phyloP scores from a whole-genome alignment of 2,113 vertebrate genomes.

The Psephotus haematonotus region DNA sequence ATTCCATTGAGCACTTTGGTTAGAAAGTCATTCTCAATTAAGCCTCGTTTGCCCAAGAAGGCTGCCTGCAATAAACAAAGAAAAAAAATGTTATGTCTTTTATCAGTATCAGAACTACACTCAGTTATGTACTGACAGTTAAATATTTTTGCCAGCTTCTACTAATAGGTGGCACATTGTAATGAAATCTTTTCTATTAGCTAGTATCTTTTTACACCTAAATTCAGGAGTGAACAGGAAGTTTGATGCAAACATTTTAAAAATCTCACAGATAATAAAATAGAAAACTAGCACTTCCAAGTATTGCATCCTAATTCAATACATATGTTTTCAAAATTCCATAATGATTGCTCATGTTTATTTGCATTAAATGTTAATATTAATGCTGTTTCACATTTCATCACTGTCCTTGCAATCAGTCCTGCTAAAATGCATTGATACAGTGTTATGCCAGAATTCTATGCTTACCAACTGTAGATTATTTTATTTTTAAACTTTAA shows the following conservation, averaged over 20 bases:
- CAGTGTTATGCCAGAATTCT: background rate
- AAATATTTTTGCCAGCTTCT: background rate
- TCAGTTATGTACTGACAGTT: background rate
- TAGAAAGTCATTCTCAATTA: constrained; percentile 96
- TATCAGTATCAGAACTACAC: background rate
- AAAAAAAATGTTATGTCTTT: constrained; percentile 38
- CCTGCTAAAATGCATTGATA: background rate
- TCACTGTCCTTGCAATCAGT: background rate
- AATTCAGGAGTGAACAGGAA: background rate
- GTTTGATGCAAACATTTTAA: background rate
- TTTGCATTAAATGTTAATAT: background rate
- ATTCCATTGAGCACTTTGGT: constrained; percentile 97
- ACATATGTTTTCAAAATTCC: background rate
- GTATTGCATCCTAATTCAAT: background rate
- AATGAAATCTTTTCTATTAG: background rate
- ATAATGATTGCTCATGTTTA: background rate
- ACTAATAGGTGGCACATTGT: background rate
- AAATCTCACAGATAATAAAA: background rate
- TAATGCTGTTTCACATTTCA: background rate
- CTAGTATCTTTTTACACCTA: background rate
- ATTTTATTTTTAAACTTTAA: background rate
- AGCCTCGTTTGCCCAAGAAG: constrained; percentile 94
- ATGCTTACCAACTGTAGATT: background rate
- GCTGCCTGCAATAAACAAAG: constrained; percentile 82
- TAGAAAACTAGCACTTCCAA: background rate